Percentiles rank a stretch among this genome's conserved stretches.
Conservation (phyloP, 1,140 invertebrate species). For the Lepeophtheirus salmonis region DNA sequence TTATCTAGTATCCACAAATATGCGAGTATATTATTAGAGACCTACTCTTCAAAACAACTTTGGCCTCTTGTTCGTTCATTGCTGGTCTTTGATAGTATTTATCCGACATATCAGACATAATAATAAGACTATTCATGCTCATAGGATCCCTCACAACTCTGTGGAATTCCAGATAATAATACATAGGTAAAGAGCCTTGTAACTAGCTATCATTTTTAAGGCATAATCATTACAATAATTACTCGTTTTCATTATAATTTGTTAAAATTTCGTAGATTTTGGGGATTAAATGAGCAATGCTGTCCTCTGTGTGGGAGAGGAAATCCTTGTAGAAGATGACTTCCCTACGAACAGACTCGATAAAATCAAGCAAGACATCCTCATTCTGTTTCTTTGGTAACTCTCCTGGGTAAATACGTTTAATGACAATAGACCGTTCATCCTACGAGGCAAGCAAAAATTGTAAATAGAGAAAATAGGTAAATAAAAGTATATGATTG, state of each 20-base stretch:
- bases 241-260: not conserved
- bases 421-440: not conserved
- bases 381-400: slow-evolving; percentile 3
- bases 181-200: not conserved
- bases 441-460: too few species aligned
- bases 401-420: slow-evolving; percentile 3
- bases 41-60: not conserved
- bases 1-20: too few species aligned
- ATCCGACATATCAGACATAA: slow-evolving; percentile 9
- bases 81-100: not conserved
- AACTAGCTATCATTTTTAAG: not conserved
- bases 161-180: not conserved
- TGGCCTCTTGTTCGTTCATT: not conserved
- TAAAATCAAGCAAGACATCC: slow-evolving; percentile 5
- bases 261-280: not conserved
- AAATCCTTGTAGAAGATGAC: slow-evolving; percentile 4
- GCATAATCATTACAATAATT: too few species aligned
- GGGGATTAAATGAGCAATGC: not conserved
- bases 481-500: too few species aligned
- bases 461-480: too few species aligned
- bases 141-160: not conserved
- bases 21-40: not conserved
- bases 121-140: not conserved
- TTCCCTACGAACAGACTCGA: slow-evolving; percentile 5
- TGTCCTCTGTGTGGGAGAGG: not conserved